Percentiles rank a stretch among this genome's conserved stretches.
phyloP scores from a whole-genome alignment of 1,140 invertebrate genomes.

The Orius insidiosus region DNA sequence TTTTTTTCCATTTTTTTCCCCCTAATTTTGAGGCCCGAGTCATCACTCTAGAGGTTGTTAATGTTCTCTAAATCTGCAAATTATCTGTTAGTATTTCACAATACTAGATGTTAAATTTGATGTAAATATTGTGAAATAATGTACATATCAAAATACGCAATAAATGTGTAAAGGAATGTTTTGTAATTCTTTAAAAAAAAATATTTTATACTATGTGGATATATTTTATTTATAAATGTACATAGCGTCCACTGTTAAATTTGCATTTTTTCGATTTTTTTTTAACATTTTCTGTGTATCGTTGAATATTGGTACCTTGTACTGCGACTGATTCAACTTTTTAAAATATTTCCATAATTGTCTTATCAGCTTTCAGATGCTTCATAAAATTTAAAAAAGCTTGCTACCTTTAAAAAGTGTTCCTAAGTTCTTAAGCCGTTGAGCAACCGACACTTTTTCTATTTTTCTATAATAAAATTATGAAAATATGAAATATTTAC shows the following conservation, averaged over 20 bases:
- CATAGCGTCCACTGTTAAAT: background rate
- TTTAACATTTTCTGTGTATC: no score
- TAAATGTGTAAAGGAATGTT: background rate
- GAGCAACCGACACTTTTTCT: no score
- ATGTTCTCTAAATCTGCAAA: conserved; percentile 7
- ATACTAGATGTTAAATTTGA: conserved; percentile 5
- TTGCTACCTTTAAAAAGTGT: no score
- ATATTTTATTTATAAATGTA: conserved; percentile 7
- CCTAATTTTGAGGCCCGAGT: conserved; percentile 1
- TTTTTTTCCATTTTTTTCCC: background rate
- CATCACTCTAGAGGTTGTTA: background rate
- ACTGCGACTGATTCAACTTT: no score
- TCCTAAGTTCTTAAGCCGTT: no score
- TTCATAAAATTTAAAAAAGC: no score
- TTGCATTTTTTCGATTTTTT: no score
- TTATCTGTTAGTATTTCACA: conserved; percentile 1
- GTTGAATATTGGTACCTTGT: no score
- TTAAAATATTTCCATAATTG: no score
- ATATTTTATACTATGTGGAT: background rate
- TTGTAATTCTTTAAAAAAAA: background rate
- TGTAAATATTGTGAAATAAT: conserved; percentile 10
- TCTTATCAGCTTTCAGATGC: no score
- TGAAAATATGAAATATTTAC: no score
- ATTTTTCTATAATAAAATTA: no score
- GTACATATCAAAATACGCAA: conserved; percentile 9